A percentile compares a stretch with the other conserved stretches of the same genome.
Evolutionary conservation across 2,888 invertebrate species (phyloP).

Genomic region (Drosophila setosimentum): DNA sequence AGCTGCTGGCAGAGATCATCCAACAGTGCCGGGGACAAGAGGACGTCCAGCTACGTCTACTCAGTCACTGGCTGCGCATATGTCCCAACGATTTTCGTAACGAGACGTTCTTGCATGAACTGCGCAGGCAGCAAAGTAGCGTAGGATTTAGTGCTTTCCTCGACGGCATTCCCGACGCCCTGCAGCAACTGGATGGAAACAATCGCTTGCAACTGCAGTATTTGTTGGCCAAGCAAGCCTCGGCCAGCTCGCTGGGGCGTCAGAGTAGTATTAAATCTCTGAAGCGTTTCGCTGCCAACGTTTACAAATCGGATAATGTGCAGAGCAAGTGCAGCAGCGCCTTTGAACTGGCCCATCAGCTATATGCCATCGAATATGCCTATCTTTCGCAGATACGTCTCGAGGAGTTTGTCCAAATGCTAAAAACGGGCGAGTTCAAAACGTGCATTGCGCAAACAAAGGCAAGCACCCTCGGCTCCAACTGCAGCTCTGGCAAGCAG

Average conservation of each 20-base stretch:
- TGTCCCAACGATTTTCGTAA: constrained; percentile 98
- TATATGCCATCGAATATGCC: constrained; percentile 96
- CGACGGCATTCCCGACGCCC: constrained; percentile 83
- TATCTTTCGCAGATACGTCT: constrained; percentile 96
- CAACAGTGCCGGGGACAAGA: constrained; percentile 87
- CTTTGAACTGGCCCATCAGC: constrained; percentile 93
- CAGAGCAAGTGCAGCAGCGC: constrained; percentile 91
- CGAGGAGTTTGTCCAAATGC: constrained; percentile 97
- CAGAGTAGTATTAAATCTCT: constrained; percentile 80
- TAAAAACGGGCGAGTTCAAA: constrained; percentile 89
- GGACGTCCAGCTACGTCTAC: constrained; percentile 85
- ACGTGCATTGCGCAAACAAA: constrained; percentile 86
- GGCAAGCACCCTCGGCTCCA: constrained; percentile 89
- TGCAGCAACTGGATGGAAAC: constrained; percentile 25
- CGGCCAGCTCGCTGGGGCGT: constrained; percentile 62
- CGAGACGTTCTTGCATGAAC: constrained; percentile 95
- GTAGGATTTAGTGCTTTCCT: constrained; percentile 86
- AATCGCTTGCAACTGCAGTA: constrained; percentile 85
- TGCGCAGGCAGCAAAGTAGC: constrained; percentile 92
- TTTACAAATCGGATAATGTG: constrained; percentile 84
- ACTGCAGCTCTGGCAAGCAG: constrained; percentile 20
- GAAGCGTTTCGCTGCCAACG: constrained; percentile 84
- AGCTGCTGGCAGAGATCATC: constrained; percentile 92
- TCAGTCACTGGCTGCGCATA: constrained; percentile 95
- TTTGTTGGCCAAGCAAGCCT: constrained; percentile 55